Conservation (phyloP, 2,888 invertebrate genomes). For the Phorcus lineatus region DNA sequence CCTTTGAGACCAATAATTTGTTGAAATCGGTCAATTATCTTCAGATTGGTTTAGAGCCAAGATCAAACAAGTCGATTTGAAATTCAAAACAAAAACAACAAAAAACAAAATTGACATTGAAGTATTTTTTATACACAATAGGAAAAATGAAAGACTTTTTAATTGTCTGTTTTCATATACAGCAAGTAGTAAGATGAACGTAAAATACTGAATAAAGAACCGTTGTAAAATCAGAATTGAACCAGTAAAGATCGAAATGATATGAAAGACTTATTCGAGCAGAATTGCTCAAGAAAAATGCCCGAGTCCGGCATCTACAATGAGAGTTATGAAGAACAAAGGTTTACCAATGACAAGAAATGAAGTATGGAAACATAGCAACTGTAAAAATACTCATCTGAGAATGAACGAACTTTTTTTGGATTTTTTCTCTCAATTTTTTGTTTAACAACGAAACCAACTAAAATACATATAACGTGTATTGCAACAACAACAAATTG, state of each 20-base stretch:
- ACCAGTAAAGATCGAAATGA: background rate
- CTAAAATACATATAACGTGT: background rate
- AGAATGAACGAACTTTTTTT: background rate
- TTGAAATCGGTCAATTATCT: no score
- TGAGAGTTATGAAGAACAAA: background rate
- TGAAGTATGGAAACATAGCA: background rate
- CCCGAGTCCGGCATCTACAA: background rate
- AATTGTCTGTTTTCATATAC: background rate
- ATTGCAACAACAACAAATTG: conserved; percentile 3
- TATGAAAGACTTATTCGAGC: background rate
- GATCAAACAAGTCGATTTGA: no score
- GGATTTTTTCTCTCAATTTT: background rate
- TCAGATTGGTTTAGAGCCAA: no score
- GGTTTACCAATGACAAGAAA: background rate
- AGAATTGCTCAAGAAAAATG: background rate
- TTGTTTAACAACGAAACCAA: background rate
- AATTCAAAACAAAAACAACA: no score
- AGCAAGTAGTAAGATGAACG: background rate
- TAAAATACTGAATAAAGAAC: conserved; percentile 4
- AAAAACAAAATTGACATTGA: no score
- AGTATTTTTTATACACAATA: background rate
- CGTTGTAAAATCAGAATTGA: conserved; percentile 11
- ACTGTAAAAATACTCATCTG: background rate
- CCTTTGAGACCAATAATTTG: no score
- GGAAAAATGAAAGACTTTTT: conserved; percentile 15